A percentile compares a stretch with the other conserved stretches of the same genome.
Evolutionary conservation across 23 tunicate species (phyloP).

Genomic region (Halocynthia roretzi): DNA sequence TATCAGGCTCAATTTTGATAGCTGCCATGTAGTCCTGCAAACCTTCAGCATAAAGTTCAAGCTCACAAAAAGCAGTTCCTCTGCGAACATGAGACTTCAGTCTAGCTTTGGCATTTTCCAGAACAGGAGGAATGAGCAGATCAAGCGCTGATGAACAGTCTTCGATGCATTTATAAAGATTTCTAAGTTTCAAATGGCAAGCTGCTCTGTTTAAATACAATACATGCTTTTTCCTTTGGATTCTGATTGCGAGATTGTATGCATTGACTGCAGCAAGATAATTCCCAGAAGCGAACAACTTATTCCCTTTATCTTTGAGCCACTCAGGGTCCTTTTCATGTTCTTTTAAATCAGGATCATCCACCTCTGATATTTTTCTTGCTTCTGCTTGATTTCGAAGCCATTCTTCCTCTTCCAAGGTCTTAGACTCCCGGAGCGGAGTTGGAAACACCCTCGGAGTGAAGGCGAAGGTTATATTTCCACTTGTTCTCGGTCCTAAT

Average conservation of each 20-base stretch:
- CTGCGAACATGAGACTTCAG: slow-evolving; percentile 73
- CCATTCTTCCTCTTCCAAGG: slow-evolving; percentile 92
- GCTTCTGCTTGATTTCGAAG: slow-evolving; percentile 90
- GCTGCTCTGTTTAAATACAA: slow-evolving; percentile 80
- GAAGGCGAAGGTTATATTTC: slow-evolving; percentile 66
- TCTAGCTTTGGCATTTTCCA: slow-evolving; percentile 68
- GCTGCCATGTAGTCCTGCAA: slow-evolving; percentile 89
- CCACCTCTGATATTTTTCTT: slow-evolving; percentile 46
- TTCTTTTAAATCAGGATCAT: slow-evolving; percentile 73
- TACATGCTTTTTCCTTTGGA: slow-evolving; percentile 74
- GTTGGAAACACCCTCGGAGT: slow-evolving; percentile 94
- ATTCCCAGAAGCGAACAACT: slow-evolving; percentile 55
- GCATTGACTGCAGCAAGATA: slow-evolving; percentile 79
- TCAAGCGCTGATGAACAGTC: slow-evolving; percentile 83
- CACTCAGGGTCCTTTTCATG: slow-evolving; percentile 93
- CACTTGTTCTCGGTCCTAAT: slow-evolving; percentile 44
- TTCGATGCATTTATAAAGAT: slow-evolving; percentile 79
- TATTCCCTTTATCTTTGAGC: slow-evolving; percentile 88
- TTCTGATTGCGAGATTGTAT: slow-evolving; percentile 75
- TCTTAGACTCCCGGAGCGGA: slow-evolving; percentile 89
- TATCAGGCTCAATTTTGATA: slow-evolving; percentile 74
- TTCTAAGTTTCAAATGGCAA: slow-evolving; percentile 76
- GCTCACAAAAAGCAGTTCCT: slow-evolving; percentile 72
- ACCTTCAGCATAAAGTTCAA: slow-evolving; percentile 90
- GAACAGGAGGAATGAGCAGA: slow-evolving; percentile 66